Evolutionary conservation across 2,113 vertebrate species (phyloP).

Genomic region (Anguilla japonica): DNA sequence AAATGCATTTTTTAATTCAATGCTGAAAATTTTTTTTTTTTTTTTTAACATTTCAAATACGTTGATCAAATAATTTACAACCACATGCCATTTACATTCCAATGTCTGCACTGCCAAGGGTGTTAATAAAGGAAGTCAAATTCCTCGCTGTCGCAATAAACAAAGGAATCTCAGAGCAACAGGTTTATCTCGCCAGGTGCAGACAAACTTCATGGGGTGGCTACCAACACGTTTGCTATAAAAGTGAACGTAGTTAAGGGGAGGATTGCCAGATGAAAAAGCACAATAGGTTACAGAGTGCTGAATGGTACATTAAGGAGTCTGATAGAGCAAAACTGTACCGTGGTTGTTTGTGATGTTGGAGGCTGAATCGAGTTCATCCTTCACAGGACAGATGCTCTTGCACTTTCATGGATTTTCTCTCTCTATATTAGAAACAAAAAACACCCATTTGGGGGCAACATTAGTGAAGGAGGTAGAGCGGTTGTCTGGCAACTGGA

Average conservation of each 20-base stretch:
- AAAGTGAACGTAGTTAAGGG: too few relatives aligned
- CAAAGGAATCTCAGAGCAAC: too few relatives aligned
- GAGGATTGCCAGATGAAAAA: neutral
- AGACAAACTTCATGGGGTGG: too few relatives aligned
- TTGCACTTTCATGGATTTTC: slow-evolving; percentile 90
- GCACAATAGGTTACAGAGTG: neutral
- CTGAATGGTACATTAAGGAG: neutral
- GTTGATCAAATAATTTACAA: neutral
- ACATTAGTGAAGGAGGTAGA: too few relatives aligned
- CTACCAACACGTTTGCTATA: too few relatives aligned
- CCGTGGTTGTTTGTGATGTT: slow-evolving; percentile 78
- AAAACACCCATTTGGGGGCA: neutral
- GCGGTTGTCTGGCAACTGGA: too few relatives aligned
- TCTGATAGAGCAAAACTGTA: slow-evolving; percentile 66
- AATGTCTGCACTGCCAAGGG: too few relatives aligned
- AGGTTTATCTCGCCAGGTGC: too few relatives aligned
- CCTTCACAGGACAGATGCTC: slow-evolving; percentile 85
- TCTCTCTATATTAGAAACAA: slow-evolving; percentile 75
- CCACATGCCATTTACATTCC: too few relatives aligned
- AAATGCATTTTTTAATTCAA: neutral
- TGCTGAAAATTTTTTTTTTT: neutral
- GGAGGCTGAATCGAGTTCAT: slow-evolving; percentile 76
- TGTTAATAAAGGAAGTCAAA: too few relatives aligned
- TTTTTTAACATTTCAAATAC: neutral
- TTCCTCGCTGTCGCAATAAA: too few relatives aligned